A percentile compares a stretch with the other conserved stretches of the same genome.
Conservation (phyloP, 2,888 invertebrate genomes). For the Heteromyza rotundicornis region DNA sequence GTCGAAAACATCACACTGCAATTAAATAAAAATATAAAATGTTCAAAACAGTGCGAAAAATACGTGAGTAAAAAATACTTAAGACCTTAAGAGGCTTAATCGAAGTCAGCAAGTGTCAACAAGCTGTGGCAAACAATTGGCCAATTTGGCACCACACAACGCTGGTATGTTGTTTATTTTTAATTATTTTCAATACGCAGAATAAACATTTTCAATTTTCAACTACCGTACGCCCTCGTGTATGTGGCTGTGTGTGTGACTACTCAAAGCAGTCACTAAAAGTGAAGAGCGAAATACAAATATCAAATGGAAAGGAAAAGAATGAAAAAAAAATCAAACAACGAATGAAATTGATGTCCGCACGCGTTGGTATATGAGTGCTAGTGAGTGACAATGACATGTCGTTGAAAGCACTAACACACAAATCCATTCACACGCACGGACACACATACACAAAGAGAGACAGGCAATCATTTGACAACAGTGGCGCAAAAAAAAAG, state of each 20-base stretch:
- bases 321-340: not conserved
- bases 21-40: slow-evolving; percentile 27
- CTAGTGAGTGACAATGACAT: not conserved
- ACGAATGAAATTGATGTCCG: not conserved
- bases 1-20: slow-evolving; percentile 85
- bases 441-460: not conserved
- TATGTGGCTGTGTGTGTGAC: no score
- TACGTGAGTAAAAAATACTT: no score
- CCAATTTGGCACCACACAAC: no score
- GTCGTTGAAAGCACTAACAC: not conserved
- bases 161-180: not conserved
- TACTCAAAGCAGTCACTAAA: no score
- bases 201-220: not conserved
- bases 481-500: not conserved
- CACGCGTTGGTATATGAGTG: not conserved
- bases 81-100: no score
- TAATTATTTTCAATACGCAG: not conserved
- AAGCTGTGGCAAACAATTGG: no score
- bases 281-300: no score
- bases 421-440: not conserved
- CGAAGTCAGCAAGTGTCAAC: no score
- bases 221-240: no score
- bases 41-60: no score
- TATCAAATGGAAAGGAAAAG: not conserved
- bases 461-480: no score